phyloP scores from a whole-genome alignment of 2,797 vertebrate genomes.

The Pseudochaenichthys georgianus region DNA sequence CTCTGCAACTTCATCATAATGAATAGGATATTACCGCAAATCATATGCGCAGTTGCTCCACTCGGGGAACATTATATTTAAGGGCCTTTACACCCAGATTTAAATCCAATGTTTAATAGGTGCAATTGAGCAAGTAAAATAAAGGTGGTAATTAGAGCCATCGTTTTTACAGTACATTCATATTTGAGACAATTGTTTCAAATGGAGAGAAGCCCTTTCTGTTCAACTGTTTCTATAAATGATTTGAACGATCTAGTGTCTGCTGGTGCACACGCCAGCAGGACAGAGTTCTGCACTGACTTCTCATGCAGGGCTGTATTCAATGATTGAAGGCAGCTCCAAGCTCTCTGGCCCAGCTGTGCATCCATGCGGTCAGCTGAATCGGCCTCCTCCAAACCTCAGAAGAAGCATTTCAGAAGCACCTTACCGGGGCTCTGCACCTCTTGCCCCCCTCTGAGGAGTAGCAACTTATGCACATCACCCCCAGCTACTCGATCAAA shows the following conservation, averaged over 20 bases:
- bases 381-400: slow-evolving; percentile 49
- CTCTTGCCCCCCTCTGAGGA: slow-evolving; percentile 24
- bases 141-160: slow-evolving; percentile 5
- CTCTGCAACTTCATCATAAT: slow-evolving; percentile 49
- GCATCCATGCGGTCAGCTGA: slow-evolving; percentile 57
- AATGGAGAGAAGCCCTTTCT: neutral
- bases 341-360: slow-evolving; percentile 39
- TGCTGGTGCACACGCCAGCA: slow-evolving; percentile 13
- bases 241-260: slow-evolving; percentile 8
- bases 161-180: slow-evolving; percentile 9
- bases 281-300: slow-evolving; percentile 14
- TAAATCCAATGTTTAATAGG: slow-evolving; percentile 23
- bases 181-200: slow-evolving; percentile 4
- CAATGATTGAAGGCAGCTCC: slow-evolving; percentile 53
- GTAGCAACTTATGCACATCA: slow-evolving; percentile 22
- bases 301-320: slow-evolving; percentile 34
- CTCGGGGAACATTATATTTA: slow-evolving; percentile 21
- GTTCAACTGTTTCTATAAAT: neutral
- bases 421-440: slow-evolving; percentile 40
- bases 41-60: slow-evolving; percentile 55
- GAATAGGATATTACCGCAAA: slow-evolving; percentile 52
- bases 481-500: slow-evolving; percentile 15
- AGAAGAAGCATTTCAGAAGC: slow-evolving; percentile 48
- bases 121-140: slow-evolving; percentile 30
- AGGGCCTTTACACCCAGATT: neutral